Evolutionary conservation across 2,888 invertebrate species (phyloP), one percentile per base, ranked within the genome.

Genomic region (Melanophora roralis): DNA sequence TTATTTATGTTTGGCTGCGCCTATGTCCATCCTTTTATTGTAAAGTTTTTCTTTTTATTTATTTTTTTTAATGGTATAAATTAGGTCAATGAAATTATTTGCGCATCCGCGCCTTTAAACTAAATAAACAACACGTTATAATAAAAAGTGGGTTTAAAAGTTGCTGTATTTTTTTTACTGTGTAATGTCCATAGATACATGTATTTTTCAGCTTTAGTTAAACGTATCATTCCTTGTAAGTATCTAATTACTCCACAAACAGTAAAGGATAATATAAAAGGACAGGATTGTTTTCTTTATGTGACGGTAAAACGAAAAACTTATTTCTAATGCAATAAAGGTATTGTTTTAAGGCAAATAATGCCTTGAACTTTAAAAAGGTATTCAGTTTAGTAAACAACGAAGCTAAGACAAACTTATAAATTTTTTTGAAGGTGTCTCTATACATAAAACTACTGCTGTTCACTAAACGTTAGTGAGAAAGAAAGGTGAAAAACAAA

Each of bases 31-130:
- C n/a, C n/a, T n/a, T n/a, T n/a, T n/a, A n/a, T n/a, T n/a, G n/a
- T n/a, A n/a, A n/a, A n/a, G n/a, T n/a, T n/a, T n/a, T n/a, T n/a
- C n/a, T n/a, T n/a, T n/a, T n/a, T n/a, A n/a, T n/a, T n/a, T n/a
- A n/a, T 40, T 6, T 34, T 59, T 57, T 72, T 47, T 40, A 38
- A 55, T 7, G 36, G 27, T 43, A 36, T 45, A 79, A 86, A 86
- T 83, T 84, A 81, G 83, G 85, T 86, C 87, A 88, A 88, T 87
- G 85, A 86, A 87, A 87, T 88, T 86, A 87, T 86, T 85, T 84
- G 83, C 83, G 81, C 82, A 84, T 84, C 85, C 86, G 85, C 88
- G 82, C 87, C 86, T 83, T 82, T 57, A 73, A 65, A 72, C 59
- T 64, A 76, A 80, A 76, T 57, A 80, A 76, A 64, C 51, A n/a